These are phyloP conservation scores for Busseola fusca DNA, from an alignment of 2,888 invertebrate species.

Conservation along the genomic window DNA sequence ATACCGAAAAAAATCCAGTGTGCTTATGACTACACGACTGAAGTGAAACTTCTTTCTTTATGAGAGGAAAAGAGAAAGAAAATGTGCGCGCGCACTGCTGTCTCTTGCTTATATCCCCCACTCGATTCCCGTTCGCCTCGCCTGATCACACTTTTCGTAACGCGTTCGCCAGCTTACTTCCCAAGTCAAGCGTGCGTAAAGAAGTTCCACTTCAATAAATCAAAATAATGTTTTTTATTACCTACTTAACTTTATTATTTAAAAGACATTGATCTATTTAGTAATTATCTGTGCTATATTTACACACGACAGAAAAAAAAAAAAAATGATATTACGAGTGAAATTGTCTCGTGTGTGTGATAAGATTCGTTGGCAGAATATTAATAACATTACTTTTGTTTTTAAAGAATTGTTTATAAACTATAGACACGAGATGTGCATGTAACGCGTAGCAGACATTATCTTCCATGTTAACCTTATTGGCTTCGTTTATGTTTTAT, in stretches of 20 bases:
- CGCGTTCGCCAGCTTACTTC: too few species aligned
- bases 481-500: constrained; percentile 32
- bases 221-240: constrained; percentile 24
- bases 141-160: too few species aligned
- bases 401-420: constrained; percentile 50
- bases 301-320: constrained; percentile 18
- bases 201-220: too few species aligned
- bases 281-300: constrained; percentile 33
- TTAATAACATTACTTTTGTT: constrained; percentile 23
- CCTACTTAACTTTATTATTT: too few species aligned
- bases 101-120: too few species aligned
- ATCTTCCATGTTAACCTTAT: constrained; percentile 45
- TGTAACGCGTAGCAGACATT: constrained; percentile 41
- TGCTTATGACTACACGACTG: too few species aligned
- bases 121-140: too few species aligned
- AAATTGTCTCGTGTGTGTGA: constrained; percentile 47
- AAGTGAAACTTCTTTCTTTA: too few species aligned
- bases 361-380: constrained; percentile 50
- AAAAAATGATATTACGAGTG: constrained; percentile 36
- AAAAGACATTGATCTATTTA: constrained; percentile 26
- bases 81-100: too few species aligned
- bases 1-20: too few species aligned
- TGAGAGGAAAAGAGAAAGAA: too few species aligned
- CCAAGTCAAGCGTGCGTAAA: too few species aligned
- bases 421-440: constrained; percentile 16